Evolutionary conservation across 2,113 vertebrate species (phyloP), one percentile per base, ranked within the genome.

Genomic region (Eudorcas thomsonii): DNA sequence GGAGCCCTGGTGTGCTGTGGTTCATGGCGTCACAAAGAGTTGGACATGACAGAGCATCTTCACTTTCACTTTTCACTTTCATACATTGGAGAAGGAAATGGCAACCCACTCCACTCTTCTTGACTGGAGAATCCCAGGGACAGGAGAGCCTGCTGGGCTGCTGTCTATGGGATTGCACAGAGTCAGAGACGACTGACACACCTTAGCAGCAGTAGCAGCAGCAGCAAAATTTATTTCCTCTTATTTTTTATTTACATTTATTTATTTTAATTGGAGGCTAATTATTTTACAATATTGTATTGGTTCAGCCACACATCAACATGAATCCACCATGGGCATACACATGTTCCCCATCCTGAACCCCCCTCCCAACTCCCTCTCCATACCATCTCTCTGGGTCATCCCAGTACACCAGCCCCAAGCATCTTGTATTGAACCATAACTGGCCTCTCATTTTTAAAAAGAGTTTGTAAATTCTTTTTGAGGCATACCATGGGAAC

Each of bases 161-260:
- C 33, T 10, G 3, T 67, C 33, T 67, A 67, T 67, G 33, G 62
- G 33, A n/a, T 19, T 4, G 0, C 62, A 67, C 62, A 67, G 16
- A 67, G 62, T 67, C 4, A 0, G 62, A 67, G 33, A 67, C 0
- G 33, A n/a, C 64, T 67, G 64, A 67, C 2, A 4, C 4, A 2
- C 4, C 64, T 67, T 67, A n/a, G 33, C 64, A 19, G 33, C 62
- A 64, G 59, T n/a, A n/a, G 59, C 59, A 60, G 33, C 33, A 67
- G 33, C 62, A 64, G 62, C 7, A 19, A n/a, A 87, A 45, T 95
- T 95, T 52, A 82, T 67, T 96, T 67, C 71, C 52, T 92, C 62
- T 92, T 16, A 39, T 86, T 88, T 81, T 67, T 85, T 57, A 57
- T 57, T 57, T 57, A 25, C 23, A 57, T 57, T 25, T 25, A 57